Conservation (phyloP, 1,140 invertebrate species). For the Riptortus pedestris region DNA sequence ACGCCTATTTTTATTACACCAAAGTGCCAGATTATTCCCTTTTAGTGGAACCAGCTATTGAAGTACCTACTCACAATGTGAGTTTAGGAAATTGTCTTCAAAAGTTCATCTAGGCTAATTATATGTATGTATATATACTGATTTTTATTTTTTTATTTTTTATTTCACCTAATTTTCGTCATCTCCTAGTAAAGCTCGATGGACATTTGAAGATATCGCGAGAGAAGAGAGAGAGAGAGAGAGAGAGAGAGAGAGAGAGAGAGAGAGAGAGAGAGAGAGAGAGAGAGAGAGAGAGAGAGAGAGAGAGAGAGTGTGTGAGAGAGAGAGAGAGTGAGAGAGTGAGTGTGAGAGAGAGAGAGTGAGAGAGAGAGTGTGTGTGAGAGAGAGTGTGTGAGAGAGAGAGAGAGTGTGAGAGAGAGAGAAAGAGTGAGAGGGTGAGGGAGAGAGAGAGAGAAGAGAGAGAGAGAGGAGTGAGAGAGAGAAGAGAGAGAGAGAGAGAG, state of each 20-base stretch:
- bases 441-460: background rate
- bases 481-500: constrained; percentile 5
- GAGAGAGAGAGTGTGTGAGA: constrained; percentile 14
- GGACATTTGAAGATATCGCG: too few relatives aligned
- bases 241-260: background rate
- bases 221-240: background rate
- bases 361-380: background rate
- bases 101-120: too few relatives aligned
- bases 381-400: background rate
- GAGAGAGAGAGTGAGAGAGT: background rate
- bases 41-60: too few relatives aligned
- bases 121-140: too few relatives aligned
- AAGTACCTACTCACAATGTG: too few relatives aligned
- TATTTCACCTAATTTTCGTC: too few relatives aligned
- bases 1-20: too few relatives aligned
- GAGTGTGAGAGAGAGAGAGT: background rate
- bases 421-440: background rate
- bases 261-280: constrained; percentile 2
- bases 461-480: background rate
- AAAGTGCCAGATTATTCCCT: too few relatives aligned
- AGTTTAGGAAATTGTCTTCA: too few relatives aligned
- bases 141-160: too few relatives aligned
- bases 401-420: background rate
- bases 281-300: constrained; percentile 6
- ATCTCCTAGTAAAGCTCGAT: too few relatives aligned